These are phyloP conservation scores for Platyscapa corneri DNA, from an alignment of 1,140 invertebrate genomes.

Conservation along the genomic window DNA sequence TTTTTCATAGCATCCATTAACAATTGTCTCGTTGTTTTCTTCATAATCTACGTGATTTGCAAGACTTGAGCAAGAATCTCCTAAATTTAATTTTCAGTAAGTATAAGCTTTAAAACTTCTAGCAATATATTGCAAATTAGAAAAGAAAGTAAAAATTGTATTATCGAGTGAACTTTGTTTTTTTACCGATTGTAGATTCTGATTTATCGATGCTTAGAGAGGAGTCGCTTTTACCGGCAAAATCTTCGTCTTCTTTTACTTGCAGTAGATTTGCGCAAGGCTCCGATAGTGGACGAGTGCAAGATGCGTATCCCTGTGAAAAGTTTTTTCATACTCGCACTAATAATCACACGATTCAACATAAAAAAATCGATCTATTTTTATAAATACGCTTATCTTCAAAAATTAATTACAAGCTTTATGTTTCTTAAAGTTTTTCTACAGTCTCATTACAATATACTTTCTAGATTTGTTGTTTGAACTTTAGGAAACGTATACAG, in stretches of 20 bases:
- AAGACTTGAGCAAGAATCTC: constrained; percentile 43
- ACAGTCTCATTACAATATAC: no score
- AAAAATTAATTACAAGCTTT: no score
- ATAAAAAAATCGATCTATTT: no score
- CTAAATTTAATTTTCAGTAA: constrained; percentile 30
- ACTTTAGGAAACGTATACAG: background rate
- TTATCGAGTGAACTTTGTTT: background rate
- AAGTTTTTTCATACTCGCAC: background rate
- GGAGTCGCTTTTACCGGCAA: constrained; percentile 59
- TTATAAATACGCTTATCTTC: no score
- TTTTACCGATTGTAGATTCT: constrained; percentile 63
- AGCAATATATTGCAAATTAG: background rate
- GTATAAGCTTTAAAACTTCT: background rate
- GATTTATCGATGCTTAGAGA: constrained; percentile 63
- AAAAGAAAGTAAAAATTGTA: background rate
- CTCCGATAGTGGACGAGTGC: constrained; percentile 67
- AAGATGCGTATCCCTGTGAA: constrained; percentile 66
- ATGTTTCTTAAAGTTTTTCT: no score
- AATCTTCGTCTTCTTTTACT: constrained; percentile 77
- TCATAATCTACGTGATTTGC: constrained; percentile 35
- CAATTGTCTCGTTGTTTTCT: constrained; percentile 9
- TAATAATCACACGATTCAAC: no score
- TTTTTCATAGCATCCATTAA: constrained; percentile 54
- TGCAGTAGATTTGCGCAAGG: constrained; percentile 72
- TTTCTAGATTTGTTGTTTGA: no score